Conservation (phyloP, 2,797 vertebrate species). For the Pelochelys cantorii region DNA sequence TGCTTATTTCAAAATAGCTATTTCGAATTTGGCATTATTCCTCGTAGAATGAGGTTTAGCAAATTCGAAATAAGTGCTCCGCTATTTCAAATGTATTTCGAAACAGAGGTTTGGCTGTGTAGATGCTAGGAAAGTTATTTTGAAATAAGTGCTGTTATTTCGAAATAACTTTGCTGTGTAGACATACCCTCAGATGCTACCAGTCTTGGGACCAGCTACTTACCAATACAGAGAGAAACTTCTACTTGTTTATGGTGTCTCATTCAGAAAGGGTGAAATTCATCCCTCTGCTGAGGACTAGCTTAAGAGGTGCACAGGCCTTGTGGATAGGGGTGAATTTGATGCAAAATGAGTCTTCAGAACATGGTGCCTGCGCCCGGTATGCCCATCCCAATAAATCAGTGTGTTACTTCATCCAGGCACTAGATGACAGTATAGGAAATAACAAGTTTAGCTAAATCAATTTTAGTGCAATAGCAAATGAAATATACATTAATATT, state of each 20-base stretch:
- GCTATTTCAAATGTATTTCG: no score
- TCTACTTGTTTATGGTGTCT: not conserved
- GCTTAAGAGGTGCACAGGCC: not conserved
- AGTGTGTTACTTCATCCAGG: constrained; percentile 10
- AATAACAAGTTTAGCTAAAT: constrained; percentile 37
- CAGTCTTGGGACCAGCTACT: not conserved
- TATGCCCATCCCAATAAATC: constrained; percentile 10
- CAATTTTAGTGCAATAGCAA: constrained; percentile 40
- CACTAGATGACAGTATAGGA: not conserved
- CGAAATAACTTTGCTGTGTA: no score
- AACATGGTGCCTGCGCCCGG: not conserved
- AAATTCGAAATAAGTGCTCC: no score
- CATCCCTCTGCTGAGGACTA: not conserved
- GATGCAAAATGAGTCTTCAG: constrained; percentile 25
- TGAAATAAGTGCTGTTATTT: no score
- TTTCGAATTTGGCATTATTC: no score
- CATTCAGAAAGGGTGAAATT: not conserved
- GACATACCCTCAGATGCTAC: constrained; percentile 31
- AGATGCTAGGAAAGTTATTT: no score
- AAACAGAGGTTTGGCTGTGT: no score
- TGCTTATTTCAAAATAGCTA: no score
- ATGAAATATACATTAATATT: constrained; percentile 38
- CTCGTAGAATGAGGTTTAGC: no score
- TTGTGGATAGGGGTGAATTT: fast-evolving
- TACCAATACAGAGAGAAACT: constrained; percentile 35